Evolutionary conservation across 2,888 invertebrate species (phyloP).

Genomic region (Belgica antarctica): DNA sequence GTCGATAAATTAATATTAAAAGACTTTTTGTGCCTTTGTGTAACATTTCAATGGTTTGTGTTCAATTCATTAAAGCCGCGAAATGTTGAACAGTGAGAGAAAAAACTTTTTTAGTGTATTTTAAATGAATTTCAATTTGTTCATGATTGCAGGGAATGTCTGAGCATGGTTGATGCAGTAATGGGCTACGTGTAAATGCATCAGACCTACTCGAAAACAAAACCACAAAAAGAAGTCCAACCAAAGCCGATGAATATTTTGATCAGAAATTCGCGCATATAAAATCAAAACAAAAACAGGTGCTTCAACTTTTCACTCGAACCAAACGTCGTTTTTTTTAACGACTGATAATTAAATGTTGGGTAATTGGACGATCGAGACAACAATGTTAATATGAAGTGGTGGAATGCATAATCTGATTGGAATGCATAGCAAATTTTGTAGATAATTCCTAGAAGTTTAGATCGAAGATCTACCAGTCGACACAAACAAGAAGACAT

Average conservation of each 20-base stretch:
- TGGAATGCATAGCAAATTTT: too few species aligned
- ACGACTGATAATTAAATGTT: slow-evolving; percentile 5
- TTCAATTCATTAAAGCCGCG: slow-evolving; percentile 24
- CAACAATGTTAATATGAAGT: too few species aligned
- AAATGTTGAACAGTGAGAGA: slow-evolving; percentile 14
- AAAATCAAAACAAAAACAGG: neutral
- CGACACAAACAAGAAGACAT: too few species aligned
- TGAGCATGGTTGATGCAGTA: neutral
- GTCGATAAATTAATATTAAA: slow-evolving; percentile 14
- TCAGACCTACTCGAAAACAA: neutral
- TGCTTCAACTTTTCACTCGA: slow-evolving; percentile 26
- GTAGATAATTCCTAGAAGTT: too few species aligned
- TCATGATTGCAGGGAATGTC: neutral
- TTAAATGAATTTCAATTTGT: slow-evolving; percentile 22
- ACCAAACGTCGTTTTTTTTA: neutral
- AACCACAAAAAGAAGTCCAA: too few species aligned
- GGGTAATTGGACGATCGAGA: too few species aligned
- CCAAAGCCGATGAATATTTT: slow-evolving; percentile 12
- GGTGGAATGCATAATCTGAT: too few species aligned
- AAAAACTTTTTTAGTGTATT: slow-evolving; percentile 6
- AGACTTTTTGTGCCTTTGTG: neutral
- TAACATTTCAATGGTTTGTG: neutral
- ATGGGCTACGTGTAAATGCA: neutral
- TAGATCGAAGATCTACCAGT: too few species aligned
- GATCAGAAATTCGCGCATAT: neutral